Base-by-base conservation (phyloP, 2,888 invertebrate genomes). In the Rhingia campestris region DNA sequence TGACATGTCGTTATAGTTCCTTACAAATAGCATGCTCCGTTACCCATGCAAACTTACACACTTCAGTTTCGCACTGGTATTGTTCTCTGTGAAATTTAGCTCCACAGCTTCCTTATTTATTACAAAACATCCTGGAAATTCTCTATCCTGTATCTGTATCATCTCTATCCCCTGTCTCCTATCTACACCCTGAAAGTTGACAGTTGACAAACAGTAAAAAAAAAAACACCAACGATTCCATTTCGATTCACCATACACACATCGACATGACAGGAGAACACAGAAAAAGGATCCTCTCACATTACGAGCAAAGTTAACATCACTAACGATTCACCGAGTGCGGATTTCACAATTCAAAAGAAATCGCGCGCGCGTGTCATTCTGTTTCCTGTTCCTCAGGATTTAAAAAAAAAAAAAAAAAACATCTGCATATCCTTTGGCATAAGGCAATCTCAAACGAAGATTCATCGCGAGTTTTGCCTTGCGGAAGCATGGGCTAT, bases 311-410 rank as follows among this genome's bases (percentile, higher is more conserved):
- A 79, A 73, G 79, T 82, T 82, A 69, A 82, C 79, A 74, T 82
- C 82, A 69, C 82, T 74, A 82, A 79, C 82, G 77, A 82, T 58
- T 72, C 77, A 41, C 22, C 39, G 73, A 67, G 73, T 73, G 73
- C 72, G 61, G 82, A 82, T 82, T 82, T 79, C 39, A 56, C 33
- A 63, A 79, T 73, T 82, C 12, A 77, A 79, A 79, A 82, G 79
- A 66, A 82, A 82, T 82, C 82, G 82, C 82, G 67, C 5, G 73
- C 82, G 82, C 82, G 82, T 82, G 82, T 82, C 82, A 82, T 79
- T 82, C 73, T 69, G 73, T 74, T 82, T 82, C 82, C 82, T 73
- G 79, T 73, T 82, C 54, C 58, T 63, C 37, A 47, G 41, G 47
- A 49, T 37, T 12, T 2, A 6, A 47, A 2, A 47, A 10, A 45